Evolutionary conservation across 2,888 invertebrate genomes (phyloP).

Genomic region (Pyrrhosoma nymphula): DNA sequence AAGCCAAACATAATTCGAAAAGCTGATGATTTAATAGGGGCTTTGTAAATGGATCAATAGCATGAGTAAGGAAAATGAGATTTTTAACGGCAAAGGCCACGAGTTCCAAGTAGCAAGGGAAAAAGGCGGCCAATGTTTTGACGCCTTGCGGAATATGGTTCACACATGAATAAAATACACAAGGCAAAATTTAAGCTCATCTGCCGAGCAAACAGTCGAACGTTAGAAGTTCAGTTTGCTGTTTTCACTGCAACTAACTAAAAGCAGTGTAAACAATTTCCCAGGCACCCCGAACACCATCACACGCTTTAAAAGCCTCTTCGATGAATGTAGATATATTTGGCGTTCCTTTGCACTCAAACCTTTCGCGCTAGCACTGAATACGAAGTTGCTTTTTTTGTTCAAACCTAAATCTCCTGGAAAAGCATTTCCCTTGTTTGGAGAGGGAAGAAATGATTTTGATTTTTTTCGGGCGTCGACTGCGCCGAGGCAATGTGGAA

Average conservation of each 20-base stretch:
- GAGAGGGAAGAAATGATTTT: not conserved
- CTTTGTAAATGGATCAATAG: too few relatives aligned
- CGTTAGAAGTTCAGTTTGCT: not conserved
- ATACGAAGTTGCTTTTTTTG: not conserved
- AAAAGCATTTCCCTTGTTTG: not conserved
- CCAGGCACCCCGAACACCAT: not conserved
- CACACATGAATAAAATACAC: not conserved
- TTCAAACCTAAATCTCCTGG: not conserved
- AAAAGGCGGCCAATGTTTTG: too few relatives aligned
- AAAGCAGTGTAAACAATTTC: not conserved
- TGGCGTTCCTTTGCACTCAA: not conserved
- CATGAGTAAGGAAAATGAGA: too few relatives aligned
- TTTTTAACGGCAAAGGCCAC: too few relatives aligned
- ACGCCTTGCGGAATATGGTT: too few relatives aligned
- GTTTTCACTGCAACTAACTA: not conserved
- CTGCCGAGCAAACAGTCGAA: not conserved
- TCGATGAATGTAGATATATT: not conserved
- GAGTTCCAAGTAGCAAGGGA: too few relatives aligned
- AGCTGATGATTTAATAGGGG: too few relatives aligned
- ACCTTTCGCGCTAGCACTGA: not conserved
- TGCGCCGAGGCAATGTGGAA: not conserved
- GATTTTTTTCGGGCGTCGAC: not conserved
- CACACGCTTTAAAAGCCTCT: not conserved
- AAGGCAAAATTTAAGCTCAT: conserved; percentile 9
- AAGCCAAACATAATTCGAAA: too few relatives aligned